Evolutionary conservation across 2,888 invertebrate species (phyloP).

Genomic region (Mythimna loreyi): DNA sequence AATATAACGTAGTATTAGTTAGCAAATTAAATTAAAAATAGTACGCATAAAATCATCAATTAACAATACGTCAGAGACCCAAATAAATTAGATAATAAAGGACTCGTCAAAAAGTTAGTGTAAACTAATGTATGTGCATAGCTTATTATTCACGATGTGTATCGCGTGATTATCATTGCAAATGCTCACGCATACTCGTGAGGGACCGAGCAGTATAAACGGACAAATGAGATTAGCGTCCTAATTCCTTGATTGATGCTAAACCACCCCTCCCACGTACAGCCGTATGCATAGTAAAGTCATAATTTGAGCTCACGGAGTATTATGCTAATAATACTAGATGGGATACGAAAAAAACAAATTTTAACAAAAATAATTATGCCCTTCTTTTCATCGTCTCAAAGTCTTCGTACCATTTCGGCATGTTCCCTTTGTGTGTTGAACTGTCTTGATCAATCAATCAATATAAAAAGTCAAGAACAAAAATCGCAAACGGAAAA

Average conservation of each 20-base stretch:
- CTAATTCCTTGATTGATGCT: constrained; percentile 86
- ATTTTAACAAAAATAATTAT: neutral
- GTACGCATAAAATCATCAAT: neutral
- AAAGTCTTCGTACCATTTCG: neutral
- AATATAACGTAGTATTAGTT: neutral
- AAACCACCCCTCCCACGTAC: constrained; percentile 71
- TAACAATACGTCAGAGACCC: constrained; percentile 20
- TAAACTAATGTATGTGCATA: constrained; percentile 48
- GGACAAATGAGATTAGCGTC: constrained; percentile 82
- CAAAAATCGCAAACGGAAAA: constrained; percentile 22
- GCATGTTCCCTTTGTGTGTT: neutral
- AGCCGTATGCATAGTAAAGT: constrained; percentile 71
- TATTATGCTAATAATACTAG: constrained; percentile 49
- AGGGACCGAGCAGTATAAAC: constrained; percentile 70
- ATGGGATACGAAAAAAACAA: constrained; percentile 26
- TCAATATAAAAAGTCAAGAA: constrained; percentile 17
- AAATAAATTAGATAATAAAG: constrained; percentile 15
- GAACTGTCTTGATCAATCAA: constrained; percentile 26
- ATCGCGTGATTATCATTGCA: constrained; percentile 69
- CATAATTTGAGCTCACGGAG: constrained; percentile 68
- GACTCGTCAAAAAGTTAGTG: constrained; percentile 44
- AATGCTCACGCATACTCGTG: constrained; percentile 68
- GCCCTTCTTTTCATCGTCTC: neutral
- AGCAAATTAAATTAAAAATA: constrained; percentile 1
- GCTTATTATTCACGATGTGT: constrained; percentile 58